phyloP scores from a whole-genome alignment of 2,888 invertebrate species.

The Polydesmus complanatus region DNA sequence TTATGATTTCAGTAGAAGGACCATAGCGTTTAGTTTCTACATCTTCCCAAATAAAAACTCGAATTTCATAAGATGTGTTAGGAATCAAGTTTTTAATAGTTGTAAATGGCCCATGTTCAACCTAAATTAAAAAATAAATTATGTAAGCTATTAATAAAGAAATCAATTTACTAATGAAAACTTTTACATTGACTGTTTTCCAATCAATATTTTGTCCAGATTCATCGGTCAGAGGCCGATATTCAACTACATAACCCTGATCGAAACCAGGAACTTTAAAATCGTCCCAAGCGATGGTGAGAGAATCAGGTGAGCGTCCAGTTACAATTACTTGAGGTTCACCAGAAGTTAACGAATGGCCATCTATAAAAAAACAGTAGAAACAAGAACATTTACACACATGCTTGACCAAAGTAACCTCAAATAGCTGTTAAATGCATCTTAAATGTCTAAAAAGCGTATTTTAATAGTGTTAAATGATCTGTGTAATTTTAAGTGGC shows the following conservation, averaged over 20 bases:
- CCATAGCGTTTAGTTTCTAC: conserved; percentile 20
- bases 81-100: conserved; percentile 17
- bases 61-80: conserved; percentile 20
- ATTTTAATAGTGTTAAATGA: too few species aligned
- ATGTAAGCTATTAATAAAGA: too few species aligned
- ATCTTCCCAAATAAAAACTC: conserved; percentile 25
- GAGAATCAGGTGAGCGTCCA: conserved; percentile 22
- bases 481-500: too few species aligned
- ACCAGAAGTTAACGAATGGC: not conserved
- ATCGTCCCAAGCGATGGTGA: conserved; percentile 29
- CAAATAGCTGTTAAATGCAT: too few species aligned
- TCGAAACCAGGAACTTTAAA: conserved; percentile 25
- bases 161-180: not conserved
- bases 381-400: not conserved
- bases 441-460: too few species aligned
- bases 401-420: not conserved
- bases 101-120: conserved; percentile 20
- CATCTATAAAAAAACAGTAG: conserved; percentile 10
- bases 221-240: conserved; percentile 17
- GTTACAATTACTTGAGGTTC: conserved; percentile 27
- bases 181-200: not conserved
- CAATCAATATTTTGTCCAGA: not conserved
- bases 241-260: conserved; percentile 26
- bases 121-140: conserved; percentile 18
- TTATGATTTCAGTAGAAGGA: conserved; percentile 25